phyloP scores from a whole-genome alignment of 2,888 invertebrate genomes.

The Seira ritae region DNA sequence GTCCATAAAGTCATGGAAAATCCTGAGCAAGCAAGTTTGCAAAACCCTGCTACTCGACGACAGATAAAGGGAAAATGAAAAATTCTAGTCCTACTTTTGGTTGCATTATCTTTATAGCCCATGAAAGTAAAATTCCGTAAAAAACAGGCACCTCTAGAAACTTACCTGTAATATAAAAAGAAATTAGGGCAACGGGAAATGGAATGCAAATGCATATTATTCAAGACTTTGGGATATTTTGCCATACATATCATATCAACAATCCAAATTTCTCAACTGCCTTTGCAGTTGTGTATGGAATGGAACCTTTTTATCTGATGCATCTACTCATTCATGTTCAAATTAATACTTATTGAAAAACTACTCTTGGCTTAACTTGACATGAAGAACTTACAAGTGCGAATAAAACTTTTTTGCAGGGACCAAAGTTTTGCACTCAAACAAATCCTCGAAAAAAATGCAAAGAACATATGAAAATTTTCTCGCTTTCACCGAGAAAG shows the following conservation, averaged over 20 bases:
- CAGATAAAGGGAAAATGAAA: slow-evolving; percentile 11
- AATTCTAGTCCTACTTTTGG: not conserved
- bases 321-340: not conserved
- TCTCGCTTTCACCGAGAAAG: too few relatives aligned
- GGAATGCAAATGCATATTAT: not conserved
- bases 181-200: not conserved
- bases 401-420: not conserved
- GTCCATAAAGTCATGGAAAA: not conserved
- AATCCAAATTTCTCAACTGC: too few relatives aligned
- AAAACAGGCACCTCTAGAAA: not conserved
- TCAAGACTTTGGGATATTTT: not conserved
- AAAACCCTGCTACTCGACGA: slow-evolving; percentile 16
- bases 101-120: not conserved
- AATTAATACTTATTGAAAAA: slow-evolving; percentile 15
- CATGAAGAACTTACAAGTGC: not conserved
- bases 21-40: slow-evolving; percentile 13
- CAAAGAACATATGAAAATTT: not conserved
- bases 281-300: too few relatives aligned
- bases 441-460: not conserved
- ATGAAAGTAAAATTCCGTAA: not conserved
- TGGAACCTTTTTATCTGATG: too few relatives aligned
- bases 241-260: too few relatives aligned
- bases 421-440: not conserved
- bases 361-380: too few relatives aligned
- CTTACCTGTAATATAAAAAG: not conserved